phyloP scores from a whole-genome alignment of 1,140 invertebrate species.

The Latrodectus geometricus region DNA sequence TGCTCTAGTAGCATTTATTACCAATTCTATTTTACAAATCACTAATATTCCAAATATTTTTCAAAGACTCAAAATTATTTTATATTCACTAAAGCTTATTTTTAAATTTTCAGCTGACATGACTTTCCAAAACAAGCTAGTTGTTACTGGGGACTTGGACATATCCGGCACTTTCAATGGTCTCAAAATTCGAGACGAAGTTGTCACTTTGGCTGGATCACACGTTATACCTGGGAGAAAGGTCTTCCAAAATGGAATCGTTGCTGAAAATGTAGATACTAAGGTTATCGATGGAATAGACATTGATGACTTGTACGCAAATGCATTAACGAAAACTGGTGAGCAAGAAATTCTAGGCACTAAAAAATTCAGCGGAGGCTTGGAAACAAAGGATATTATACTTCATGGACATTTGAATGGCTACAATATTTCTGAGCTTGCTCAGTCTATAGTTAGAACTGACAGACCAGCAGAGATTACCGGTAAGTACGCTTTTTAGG shows the following conservation, averaged over 20 bases:
- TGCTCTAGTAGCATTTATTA: no score
- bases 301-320: neutral
- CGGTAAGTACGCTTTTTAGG: constrained; percentile 13
- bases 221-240: constrained; percentile 33
- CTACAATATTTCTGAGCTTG: constrained; percentile 17
- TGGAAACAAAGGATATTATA: constrained; percentile 24
- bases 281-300: constrained; percentile 28
- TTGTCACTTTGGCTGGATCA: constrained; percentile 28
- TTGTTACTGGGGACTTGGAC: constrained; percentile 4
- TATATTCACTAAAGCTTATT: neutral
- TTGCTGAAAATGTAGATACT: constrained; percentile 1
- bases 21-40: no score
- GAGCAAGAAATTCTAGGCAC: constrained; percentile 7
- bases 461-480: constrained; percentile 27
- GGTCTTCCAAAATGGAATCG: constrained; percentile 28
- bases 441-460: constrained; percentile 15
- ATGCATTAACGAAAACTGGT: constrained; percentile 22
- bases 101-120: constrained; percentile 20
- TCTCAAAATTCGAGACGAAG: constrained; percentile 28
- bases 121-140: constrained; percentile 27
- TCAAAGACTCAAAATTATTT: no score
- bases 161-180: constrained; percentile 26
- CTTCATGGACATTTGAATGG: constrained; percentile 34
- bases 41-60: no score
- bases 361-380: constrained; percentile 8